Percentiles rank a stretch among this genome's conserved stretches.
Evolutionary conservation across 2,113 vertebrate species (phyloP).

Genomic region (Percopsis transmontana): DNA sequence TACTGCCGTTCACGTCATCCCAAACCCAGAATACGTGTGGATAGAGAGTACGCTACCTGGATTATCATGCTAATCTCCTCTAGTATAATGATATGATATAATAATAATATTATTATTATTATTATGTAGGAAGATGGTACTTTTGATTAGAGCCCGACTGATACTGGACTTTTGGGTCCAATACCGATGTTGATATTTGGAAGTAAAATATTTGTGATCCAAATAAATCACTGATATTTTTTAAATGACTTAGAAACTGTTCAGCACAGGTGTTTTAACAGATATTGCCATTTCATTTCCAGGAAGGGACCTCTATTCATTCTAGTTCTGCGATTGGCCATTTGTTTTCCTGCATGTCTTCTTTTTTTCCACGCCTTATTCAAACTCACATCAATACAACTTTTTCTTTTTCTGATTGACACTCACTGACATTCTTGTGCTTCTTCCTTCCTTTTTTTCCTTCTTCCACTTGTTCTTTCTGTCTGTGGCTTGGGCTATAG

Average conservation of each 20-base stretch:
- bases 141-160: too few species aligned
- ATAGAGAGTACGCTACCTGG: constrained; percentile 34
- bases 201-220: too few species aligned
- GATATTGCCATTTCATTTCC: neutral
- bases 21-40: constrained; percentile 28
- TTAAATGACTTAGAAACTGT: too few species aligned
- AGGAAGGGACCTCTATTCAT: constrained; percentile 40
- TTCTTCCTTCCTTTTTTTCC: constrained; percentile 42
- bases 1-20: constrained; percentile 18
- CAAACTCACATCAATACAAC: constrained; percentile 62
- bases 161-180: too few species aligned
- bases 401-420: constrained; percentile 72
- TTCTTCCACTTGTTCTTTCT: constrained; percentile 84
- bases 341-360: constrained; percentile 32
- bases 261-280: too few species aligned
- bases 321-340: constrained; percentile 37
- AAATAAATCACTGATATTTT: too few species aligned
- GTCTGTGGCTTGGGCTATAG: constrained; percentile 99
- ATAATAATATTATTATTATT: neutral
- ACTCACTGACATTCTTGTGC: constrained; percentile 76
- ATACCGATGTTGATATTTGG: too few species aligned
- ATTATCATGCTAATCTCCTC: neutral
- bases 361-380: constrained; percentile 57
- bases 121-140: neutral
- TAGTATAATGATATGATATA: neutral